Evolutionary conservation across 2,797 vertebrate genomes (phyloP).

Genomic region (Holocentrus rufus): DNA sequence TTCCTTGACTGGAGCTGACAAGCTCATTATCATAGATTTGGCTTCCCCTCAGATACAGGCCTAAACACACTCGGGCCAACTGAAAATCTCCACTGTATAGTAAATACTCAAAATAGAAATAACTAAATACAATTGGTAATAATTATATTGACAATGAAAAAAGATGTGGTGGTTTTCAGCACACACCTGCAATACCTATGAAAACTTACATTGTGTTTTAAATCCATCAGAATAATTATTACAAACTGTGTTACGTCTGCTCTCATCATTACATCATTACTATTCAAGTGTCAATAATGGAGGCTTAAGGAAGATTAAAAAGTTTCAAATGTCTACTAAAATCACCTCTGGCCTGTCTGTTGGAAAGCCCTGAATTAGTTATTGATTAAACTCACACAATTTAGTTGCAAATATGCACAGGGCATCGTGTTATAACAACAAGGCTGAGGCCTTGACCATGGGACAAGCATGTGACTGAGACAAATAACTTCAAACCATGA

Average conservation of each 20-base stretch:
- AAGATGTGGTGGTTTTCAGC: no score
- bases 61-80: background rate
- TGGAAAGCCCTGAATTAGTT: background rate
- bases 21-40: constrained; percentile 19
- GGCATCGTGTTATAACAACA: background rate
- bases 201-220: no score
- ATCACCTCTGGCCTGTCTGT: no score
- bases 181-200: no score
- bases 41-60: background rate
- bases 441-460: background rate
- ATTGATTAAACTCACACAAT: background rate
- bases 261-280: no score
- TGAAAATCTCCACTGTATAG: background rate
- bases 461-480: constrained; percentile 40
- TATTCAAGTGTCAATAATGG: no score
- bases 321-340: no score
- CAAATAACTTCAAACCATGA: constrained; percentile 8
- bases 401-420: background rate
- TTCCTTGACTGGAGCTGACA: constrained; percentile 16
- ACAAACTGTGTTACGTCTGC: no score
- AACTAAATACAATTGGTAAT: no score
- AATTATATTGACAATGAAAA: no score
- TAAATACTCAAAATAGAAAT: background rate
- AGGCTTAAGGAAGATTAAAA: no score
- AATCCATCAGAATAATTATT: no score